phyloP scores from a whole-genome alignment of 2,888 invertebrate genomes.

The Tiliacea citrago region DNA sequence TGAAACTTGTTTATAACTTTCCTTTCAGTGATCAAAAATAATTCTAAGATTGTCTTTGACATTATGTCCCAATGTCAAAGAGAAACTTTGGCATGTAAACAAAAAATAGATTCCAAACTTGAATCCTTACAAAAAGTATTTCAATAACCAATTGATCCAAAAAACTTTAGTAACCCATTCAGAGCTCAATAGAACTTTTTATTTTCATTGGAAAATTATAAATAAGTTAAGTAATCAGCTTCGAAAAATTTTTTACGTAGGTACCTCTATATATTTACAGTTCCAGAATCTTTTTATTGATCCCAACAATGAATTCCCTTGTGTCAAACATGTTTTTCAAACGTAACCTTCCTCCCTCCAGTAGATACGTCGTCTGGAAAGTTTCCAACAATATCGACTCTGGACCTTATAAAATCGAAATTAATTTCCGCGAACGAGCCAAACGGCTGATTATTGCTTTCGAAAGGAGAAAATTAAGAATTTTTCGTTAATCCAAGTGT shows the following conservation, averaged over 20 bases:
- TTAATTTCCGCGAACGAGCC: constrained; percentile 73
- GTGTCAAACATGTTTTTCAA: constrained; percentile 50
- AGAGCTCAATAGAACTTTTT: constrained; percentile 26
- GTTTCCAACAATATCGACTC: constrained; percentile 69
- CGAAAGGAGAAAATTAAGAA: constrained; percentile 78
- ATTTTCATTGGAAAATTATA: constrained; percentile 37
- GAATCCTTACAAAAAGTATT: constrained; percentile 28
- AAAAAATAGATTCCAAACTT: constrained; percentile 20
- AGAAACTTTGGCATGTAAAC: constrained; percentile 20
- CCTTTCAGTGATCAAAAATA: not conserved
- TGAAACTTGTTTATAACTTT: not conserved
- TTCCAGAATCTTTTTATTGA: constrained; percentile 30
- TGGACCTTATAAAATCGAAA: constrained; percentile 74
- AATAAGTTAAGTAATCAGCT: constrained; percentile 25
- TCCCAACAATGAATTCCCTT: constrained; percentile 33
- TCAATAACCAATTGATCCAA: constrained; percentile 35
- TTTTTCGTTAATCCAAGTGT: constrained; percentile 75
- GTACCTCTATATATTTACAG: constrained; percentile 12
- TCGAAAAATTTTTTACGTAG: constrained; percentile 34
- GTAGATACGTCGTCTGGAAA: constrained; percentile 69
- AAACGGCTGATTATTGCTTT: constrained; percentile 78
- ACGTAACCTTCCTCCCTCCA: constrained; percentile 39
- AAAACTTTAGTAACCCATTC: constrained; percentile 34
- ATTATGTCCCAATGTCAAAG: not conserved
- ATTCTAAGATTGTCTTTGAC: not conserved